A percentile compares a stretch with the other conserved stretches of the same genome.
Evolutionary conservation across 2,113 vertebrate genomes (phyloP).

Genomic region (Xyrauchen texanus): DNA sequence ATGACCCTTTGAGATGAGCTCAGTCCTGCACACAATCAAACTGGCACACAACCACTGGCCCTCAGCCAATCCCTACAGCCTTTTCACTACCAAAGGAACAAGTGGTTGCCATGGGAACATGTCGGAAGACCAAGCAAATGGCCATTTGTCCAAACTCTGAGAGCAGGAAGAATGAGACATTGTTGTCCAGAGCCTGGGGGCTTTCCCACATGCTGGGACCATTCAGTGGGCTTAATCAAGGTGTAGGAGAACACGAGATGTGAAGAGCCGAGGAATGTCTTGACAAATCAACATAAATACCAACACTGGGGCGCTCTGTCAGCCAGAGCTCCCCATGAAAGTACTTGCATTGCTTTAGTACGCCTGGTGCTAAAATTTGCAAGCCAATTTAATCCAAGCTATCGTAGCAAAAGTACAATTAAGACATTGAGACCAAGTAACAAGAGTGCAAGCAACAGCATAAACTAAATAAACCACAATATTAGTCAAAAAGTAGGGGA

Average conservation of each 20-base stretch:
- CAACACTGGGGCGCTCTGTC: slow-evolving; percentile 7
- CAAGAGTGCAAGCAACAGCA: background rate
- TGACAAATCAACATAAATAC: slow-evolving; percentile 38
- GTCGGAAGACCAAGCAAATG: slow-evolving; percentile 77
- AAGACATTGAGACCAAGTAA: background rate
- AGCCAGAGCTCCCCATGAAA: background rate
- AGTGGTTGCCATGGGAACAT: slow-evolving; percentile 78
- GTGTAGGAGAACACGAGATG: slow-evolving; percentile 45
- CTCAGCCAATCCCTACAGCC: slow-evolving; percentile 80
- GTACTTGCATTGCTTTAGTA: background rate
- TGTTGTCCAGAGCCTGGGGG: slow-evolving; percentile 56
- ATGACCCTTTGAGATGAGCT: slow-evolving; percentile 38
- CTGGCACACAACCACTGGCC: slow-evolving; percentile 79
- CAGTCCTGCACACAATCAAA: slow-evolving; percentile 59
- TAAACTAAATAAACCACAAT: background rate
- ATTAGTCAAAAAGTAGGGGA: background rate
- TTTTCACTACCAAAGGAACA: slow-evolving; percentile 71
- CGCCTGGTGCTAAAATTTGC: background rate
- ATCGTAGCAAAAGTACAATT: slow-evolving; percentile 3
- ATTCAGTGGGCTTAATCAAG: slow-evolving; percentile 45
- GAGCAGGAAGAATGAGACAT: slow-evolving; percentile 64
- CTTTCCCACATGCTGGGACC: slow-evolving; percentile 54
- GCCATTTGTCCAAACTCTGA: slow-evolving; percentile 74
- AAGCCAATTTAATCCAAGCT: background rate
- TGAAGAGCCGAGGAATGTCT: slow-evolving; percentile 40